Conservation (phyloP, 1,140 invertebrate genomes). For the Caenorhabditis briggsae region DNA sequence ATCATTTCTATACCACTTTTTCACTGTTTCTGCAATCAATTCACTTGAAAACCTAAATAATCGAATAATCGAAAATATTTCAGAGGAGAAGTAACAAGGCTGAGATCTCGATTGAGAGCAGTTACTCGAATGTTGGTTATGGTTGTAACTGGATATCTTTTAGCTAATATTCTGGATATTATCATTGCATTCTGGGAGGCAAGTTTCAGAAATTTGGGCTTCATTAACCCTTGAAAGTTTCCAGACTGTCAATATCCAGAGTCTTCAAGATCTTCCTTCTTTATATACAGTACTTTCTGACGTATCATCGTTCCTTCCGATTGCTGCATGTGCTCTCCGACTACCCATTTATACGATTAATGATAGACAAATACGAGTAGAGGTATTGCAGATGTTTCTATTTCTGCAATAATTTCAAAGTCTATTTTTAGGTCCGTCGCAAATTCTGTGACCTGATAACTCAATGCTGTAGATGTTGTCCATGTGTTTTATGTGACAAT, state of each 20-base stretch:
- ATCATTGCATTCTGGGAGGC: conserved; percentile 71
- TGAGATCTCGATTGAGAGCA: conserved; percentile 68
- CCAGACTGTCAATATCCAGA: conserved; percentile 30
- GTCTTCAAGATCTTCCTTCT: conserved; percentile 49
- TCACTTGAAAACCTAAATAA: neutral
- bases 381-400: conserved; percentile 53
- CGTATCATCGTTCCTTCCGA: conserved; percentile 71
- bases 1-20: neutral
- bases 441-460: conserved; percentile 33
- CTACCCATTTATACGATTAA: conserved; percentile 70
- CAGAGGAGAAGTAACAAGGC: conserved; percentile 57
- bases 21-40: conserved; percentile 8
- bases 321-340: conserved; percentile 70
- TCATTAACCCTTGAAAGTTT: neutral
- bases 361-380: conserved; percentile 66
- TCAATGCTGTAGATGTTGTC: conserved; percentile 1
- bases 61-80: conserved; percentile 39
- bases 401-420: neutral
- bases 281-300: conserved; percentile 72
- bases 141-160: conserved; percentile 71
- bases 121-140: conserved; percentile 74
- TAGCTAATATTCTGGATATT: conserved; percentile 72
- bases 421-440: conserved; percentile 5
- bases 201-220: neutral
- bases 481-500: conserved; percentile 13